A percentile compares a stretch with the other conserved stretches of the same genome.
These are phyloP conservation scores for Octomys mimax DNA, from an alignment of 2,797 vertebrate genomes.

Conservation along the genomic window DNA sequence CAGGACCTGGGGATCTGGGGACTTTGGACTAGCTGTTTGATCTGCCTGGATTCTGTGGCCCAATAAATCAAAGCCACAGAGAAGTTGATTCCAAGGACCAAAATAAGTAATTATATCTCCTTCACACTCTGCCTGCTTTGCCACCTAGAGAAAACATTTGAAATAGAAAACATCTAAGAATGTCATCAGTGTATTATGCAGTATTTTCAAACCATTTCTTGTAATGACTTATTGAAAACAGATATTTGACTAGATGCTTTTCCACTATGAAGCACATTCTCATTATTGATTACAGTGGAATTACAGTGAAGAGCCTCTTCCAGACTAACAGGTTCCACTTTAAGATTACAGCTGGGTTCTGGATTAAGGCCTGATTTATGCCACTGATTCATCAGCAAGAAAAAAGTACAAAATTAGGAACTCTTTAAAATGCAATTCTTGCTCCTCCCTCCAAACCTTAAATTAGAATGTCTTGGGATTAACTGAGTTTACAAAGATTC, in stretches of 20 bases:
- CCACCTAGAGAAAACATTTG: slow-evolving; percentile 21
- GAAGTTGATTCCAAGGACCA: slow-evolving; percentile 54
- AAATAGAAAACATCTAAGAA: slow-evolving; percentile 63
- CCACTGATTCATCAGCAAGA: not conserved
- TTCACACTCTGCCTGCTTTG: slow-evolving; percentile 42
- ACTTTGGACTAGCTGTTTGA: not conserved
- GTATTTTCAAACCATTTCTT: slow-evolving; percentile 66
- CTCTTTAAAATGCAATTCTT: slow-evolving; percentile 49
- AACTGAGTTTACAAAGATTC: slow-evolving; percentile 51
- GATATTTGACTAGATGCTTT: slow-evolving; percentile 71
- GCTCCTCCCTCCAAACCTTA: slow-evolving; percentile 20
- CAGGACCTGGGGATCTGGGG: not conserved
- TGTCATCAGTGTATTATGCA: slow-evolving; percentile 32
- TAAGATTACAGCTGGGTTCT: not conserved
- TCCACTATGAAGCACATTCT: slow-evolving; percentile 21
- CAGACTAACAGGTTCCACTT: not conserved
- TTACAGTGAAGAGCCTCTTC: not conserved
- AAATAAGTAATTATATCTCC: slow-evolving; percentile 51
- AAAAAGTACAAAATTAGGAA: not conserved
- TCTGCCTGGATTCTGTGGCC: slow-evolving; percentile 48
- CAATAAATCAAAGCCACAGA: slow-evolving; percentile 59
- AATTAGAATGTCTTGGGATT: slow-evolving; percentile 27
- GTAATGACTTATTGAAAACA: slow-evolving; percentile 62
- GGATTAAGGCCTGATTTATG: slow-evolving; percentile 16
- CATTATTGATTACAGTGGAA: slow-evolving; percentile 35